Base-by-base conservation (phyloP, 1,140 invertebrate species). In the Rhysida immarginata region DNA sequence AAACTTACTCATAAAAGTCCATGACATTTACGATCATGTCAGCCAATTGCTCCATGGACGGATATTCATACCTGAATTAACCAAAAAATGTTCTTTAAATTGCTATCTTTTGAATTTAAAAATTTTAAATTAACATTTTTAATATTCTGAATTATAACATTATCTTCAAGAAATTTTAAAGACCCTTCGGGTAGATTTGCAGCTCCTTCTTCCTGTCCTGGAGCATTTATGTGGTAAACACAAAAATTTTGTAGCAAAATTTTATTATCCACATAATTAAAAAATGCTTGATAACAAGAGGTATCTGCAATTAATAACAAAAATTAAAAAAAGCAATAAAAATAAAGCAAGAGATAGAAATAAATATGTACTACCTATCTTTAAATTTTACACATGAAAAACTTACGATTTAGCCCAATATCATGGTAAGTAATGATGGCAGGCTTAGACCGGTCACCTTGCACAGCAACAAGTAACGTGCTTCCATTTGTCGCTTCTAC, bases 181-280 rank as follows among this genome's bases (percentile, higher is more conserved):
- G n/a, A 96, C 93, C 91, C 84, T 70, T 93, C 88, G 56, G 89
- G 86, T 60, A 99, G 77, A 51, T 84, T 85, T 11, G 83, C 75
- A 26, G 94, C 89, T 49, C 87, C 88, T 69, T 97, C 93, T 68
- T 99, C 91, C 72, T 99, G 96, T 3, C 96, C 96, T 0, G 95
- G 95, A 23, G 96, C 95, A 69, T 95, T 98, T 25, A 99, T 82
- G 71, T 99, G 95, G 70, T 96, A 97, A 57, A 99, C 87, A 75
- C 91, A 96, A 74, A 99, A 99, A 73, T 96, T 92, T 71, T 96
- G 85, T 63, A 96, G 75, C 59, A 99, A 75, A 27, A 87, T 83
- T 59, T 90, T 78, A 85, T 97, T 96, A 64, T 96, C 93, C 61
- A 85, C 81, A 75, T 84, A 97, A 73, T 96, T 95, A 78, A 99